These are phyloP conservation scores for Cerceris ruficornis DNA, from an alignment of 2,888 invertebrate genomes.

Conservation along the genomic window DNA sequence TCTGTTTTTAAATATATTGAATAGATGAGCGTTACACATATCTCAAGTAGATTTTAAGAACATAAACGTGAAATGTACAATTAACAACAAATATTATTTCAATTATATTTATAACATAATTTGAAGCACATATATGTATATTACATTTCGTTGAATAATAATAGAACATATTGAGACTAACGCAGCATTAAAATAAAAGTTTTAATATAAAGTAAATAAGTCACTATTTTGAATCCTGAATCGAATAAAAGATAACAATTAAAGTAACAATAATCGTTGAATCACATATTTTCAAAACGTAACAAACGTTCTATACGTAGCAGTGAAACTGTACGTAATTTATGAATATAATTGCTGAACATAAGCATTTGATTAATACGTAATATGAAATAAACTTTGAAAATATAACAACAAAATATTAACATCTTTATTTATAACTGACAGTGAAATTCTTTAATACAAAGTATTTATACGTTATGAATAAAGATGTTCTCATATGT, in stretches of 20 bases:
- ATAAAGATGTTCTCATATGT: constrained; percentile 36
- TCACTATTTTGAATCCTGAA: not conserved
- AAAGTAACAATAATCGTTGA: constrained; percentile 38
- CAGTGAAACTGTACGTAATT: constrained; percentile 30
- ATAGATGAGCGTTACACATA: not conserved
- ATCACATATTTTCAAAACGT: constrained; percentile 41
- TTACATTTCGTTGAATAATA: constrained; percentile 22
- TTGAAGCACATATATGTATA: constrained; percentile 18
- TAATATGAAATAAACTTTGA: constrained; percentile 49
- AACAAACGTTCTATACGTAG: constrained; percentile 31
- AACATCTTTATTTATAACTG: constrained; percentile 49
- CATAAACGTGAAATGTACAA: constrained; percentile 11
- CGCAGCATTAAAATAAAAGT: constrained; percentile 25
- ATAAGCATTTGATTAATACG: constrained; percentile 33
- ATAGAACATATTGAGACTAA: constrained; percentile 27
- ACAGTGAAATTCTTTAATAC: constrained; percentile 1
- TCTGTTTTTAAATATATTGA: constrained; percentile 7
- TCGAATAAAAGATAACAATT: constrained; percentile 32
- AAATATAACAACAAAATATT: constrained; percentile 46
- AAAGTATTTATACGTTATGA: constrained; percentile 28
- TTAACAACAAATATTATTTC: constrained; percentile 14
- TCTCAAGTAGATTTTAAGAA: constrained; percentile 4
- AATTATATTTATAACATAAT: not conserved
- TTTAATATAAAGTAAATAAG: constrained; percentile 21
- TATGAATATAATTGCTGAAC: constrained; percentile 27